Evolutionary conservation across 2,888 invertebrate species (phyloP), one percentile per base, ranked within the genome.

Genomic region (Callyntrura sp.): DNA sequence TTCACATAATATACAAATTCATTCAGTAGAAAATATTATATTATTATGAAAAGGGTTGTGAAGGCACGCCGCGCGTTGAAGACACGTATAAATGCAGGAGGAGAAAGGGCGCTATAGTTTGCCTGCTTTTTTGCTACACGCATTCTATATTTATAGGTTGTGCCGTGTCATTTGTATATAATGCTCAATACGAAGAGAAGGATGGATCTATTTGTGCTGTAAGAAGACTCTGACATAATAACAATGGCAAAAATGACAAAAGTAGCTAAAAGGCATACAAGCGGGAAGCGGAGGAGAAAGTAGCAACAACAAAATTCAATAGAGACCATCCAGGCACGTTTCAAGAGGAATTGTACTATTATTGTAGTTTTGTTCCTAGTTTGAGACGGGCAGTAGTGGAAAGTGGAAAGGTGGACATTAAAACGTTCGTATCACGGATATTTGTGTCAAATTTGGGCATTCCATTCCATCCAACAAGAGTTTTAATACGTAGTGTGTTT

Each of bases 361-460:
- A 68, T 70, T 70, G 11, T 45, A 45, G 35, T 68, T 70, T 70
- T 70, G 70, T 20, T 14, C 45, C 14, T 14, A 14, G 12, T 57
- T 45, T 20, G 43, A 20, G 43, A 70, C 25, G 70, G 70, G 6
- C 70, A 70, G n/a, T n/a, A n/a, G 70, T 70, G 45, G 70, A 70
- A 70, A 70, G 45, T 70, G 70, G 57, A 85, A 85, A 85, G 70
- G 73, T 85, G 85, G 57, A 57, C 85, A 85, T 85, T 85, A 85
- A 85, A 84, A 70, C 28, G 83, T n/a, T n/a, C n/a, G 73, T 73
- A 85, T 85, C 84, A 85, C 9, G 45, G 43, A 85, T 60, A 85
- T 85, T 85, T 85, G 70, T 73, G 85, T 73, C 73, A 85, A 85
- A 23, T 81, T 57, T 43, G 55, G 70, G 55, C 12, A 20, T 70